Evolutionary conservation across 2,797 vertebrate genomes (phyloP), one percentile per base, ranked within the genome.

Genomic region (Menidia menidia): DNA sequence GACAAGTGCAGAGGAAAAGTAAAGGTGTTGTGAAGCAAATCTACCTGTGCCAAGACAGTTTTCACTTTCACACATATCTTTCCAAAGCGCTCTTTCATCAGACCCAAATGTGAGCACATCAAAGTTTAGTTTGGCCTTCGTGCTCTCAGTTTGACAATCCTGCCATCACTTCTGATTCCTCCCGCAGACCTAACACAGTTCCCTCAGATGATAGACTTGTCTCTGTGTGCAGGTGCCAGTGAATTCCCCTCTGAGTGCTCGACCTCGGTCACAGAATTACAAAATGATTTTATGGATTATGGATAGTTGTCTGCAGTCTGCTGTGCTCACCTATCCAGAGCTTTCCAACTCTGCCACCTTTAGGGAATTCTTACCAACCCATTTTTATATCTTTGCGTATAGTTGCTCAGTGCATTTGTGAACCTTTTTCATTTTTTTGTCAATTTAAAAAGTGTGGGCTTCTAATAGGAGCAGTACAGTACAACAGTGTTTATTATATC

Each of bases 241-340:
- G 58, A 72, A 69, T 68, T 76, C 78, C 77, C 72, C 1, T 4
- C 52, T 63, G 73, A 74, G 71, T 75, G 63, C 16, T 64, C 64
- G 80, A 88, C 78, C 80, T 13, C 1, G 75, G 81, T 85, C 76
- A 72, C 55, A 56, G 66, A 83, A 73, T 87, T 76, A 80, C 16
- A 65, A 53, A 59, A 74, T 54, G 15, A 69, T 65, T 73, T 80
- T 39, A 60, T 60, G 63, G 70, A 59, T 25, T 25, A 25, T 25
- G 25, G 25, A 25, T 25, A 25, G 63, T 72, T 25, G 41, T 60
- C 50, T 74, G 16, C 30, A 15, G 48, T 77, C 57, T 51, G 56
- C 67, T 55, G 4, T 18, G 71, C 55, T 65, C 60, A 77, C 67
- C 67, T 45, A 11, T 59, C 59, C 50, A 33, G 53, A 63, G 50